These are phyloP conservation scores for Okapia johnstoni DNA, from an alignment of 2,113 vertebrate species.

Conservation along the genomic window DNA sequence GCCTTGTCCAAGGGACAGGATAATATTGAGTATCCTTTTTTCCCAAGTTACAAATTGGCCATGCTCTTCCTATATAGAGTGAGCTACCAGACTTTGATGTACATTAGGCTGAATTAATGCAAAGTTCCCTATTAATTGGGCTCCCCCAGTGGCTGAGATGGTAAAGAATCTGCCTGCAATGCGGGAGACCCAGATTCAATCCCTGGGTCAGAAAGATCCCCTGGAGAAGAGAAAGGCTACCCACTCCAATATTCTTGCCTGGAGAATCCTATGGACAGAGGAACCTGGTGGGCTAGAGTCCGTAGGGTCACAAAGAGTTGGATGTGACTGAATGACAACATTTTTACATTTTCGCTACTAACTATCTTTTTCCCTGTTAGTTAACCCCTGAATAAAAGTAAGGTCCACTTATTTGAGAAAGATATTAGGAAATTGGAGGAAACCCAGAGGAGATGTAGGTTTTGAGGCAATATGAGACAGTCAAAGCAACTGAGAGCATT, in stretches of 20 bases:
- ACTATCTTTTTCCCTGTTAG: not conserved
- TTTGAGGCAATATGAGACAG: not conserved
- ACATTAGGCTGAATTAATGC: not conserved
- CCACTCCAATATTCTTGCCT: not conserved
- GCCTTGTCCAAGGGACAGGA: not conserved
- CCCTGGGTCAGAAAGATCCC: not conserved
- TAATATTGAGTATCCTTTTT: not conserved
- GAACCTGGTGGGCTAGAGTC: accelerated
- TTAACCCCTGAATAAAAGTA: not conserved
- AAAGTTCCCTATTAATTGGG: not conserved
- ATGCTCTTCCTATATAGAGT: not conserved
- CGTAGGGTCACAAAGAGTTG: not conserved
- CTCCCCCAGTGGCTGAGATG: not conserved
- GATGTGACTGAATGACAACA: not conserved
- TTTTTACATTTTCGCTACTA: not conserved
- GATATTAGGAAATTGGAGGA: not conserved
- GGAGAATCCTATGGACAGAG: not conserved
- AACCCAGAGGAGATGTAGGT: not conserved
- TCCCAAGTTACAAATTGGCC: not conserved
- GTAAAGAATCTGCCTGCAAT: not conserved
- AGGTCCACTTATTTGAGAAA: not conserved
- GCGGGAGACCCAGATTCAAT: not conserved
- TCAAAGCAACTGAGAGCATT: not conserved
- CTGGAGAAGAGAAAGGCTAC: not conserved
- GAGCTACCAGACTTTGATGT: not conserved